Conservation (phyloP, 2,113 vertebrate species). For the Lophius piscatorius region DNA sequence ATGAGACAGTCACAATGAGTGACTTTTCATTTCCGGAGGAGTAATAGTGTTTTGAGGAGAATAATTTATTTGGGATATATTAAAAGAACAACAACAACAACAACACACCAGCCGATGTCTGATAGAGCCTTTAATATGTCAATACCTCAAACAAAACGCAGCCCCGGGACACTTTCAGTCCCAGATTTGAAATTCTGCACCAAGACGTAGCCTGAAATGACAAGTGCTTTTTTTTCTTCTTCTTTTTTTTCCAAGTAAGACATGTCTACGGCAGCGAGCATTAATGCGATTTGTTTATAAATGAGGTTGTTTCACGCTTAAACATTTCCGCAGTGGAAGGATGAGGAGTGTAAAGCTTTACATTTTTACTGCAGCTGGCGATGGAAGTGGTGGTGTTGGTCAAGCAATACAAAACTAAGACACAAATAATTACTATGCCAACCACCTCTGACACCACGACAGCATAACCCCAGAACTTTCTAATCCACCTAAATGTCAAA, state of each 20-base stretch:
- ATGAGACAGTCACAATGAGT: constrained; percentile 71
- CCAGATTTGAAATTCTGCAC: constrained; percentile 55
- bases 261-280: constrained; percentile 4
- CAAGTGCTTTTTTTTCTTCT: constrained; percentile 33
- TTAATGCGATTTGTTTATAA: constrained; percentile 42
- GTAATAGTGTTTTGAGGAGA: constrained; percentile 72
- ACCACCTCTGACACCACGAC: constrained; percentile 68
- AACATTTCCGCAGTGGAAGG: background rate
- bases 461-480: constrained; percentile 72
- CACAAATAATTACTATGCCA: constrained; percentile 66
- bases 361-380: constrained; percentile 1
- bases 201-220: constrained; percentile 53
- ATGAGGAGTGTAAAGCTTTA: background rate
- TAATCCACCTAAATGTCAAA: constrained; percentile 79
- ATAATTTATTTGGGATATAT: constrained; percentile 70
- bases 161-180: constrained; percentile 45
- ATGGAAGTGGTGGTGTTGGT: constrained; percentile 23
- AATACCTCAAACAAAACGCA: constrained; percentile 49
- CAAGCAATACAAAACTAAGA: constrained; percentile 49
- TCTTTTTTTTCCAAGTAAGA: constrained; percentile 19
- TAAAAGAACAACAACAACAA: constrained; percentile 28
- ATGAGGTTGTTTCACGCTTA: constrained; percentile 31
- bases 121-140: constrained; percentile 69
- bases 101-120: constrained; percentile 54
- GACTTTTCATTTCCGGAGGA: constrained; percentile 72